Conservation (phyloP, 2,797 vertebrate genomes). For the Cuculus canorus region DNA sequence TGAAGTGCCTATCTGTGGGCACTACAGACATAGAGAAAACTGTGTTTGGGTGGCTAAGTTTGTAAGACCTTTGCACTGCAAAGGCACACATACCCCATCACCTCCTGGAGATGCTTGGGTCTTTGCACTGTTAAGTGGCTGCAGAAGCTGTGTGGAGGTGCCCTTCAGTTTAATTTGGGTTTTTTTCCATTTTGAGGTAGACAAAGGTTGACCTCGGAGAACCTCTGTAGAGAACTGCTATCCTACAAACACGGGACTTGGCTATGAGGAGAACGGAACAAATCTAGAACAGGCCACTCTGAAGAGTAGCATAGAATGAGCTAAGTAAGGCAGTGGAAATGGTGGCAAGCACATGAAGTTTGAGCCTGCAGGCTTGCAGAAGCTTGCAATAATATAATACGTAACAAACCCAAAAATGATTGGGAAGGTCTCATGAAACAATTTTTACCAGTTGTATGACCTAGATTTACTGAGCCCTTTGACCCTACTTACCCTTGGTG, state of each 20-base stretch:
- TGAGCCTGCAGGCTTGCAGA: background rate
- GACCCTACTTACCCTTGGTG: background rate
- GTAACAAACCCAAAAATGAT: background rate
- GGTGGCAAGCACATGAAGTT: background rate
- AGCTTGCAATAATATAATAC: background rate
- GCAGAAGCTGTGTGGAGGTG: background rate
- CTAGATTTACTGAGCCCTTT: background rate
- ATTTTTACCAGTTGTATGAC: background rate
- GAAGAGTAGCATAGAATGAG: too few species aligned
- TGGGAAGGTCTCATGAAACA: background rate
- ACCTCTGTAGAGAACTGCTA: background rate
- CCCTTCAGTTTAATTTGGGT: background rate
- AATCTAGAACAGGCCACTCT: background rate
- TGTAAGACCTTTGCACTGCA: background rate
- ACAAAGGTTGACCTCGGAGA: background rate
- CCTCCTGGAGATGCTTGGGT: background rate
- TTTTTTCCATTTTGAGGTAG: background rate
- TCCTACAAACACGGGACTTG: background rate
- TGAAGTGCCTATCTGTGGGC: background rate
- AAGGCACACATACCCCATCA: background rate
- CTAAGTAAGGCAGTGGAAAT: background rate
- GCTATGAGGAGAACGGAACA: background rate
- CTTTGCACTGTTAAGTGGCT: background rate
- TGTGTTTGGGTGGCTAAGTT: background rate
- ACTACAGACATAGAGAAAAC: background rate